Conservation (phyloP, 1,140 invertebrate species). For the Drosophila guanche region DNA sequence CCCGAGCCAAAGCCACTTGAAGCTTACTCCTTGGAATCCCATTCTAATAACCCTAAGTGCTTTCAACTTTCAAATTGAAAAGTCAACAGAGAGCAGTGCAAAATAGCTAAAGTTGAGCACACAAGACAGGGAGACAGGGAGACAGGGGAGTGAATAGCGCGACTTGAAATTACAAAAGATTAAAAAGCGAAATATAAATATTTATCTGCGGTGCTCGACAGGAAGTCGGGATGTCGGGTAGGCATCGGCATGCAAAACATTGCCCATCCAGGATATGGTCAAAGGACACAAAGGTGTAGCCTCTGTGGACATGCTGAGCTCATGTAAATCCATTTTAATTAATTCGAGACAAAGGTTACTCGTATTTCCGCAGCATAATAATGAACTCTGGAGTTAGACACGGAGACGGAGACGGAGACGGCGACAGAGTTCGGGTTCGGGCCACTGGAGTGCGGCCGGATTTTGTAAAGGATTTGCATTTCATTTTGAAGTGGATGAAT, state of each 20-base stretch:
- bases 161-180: conserved; percentile 81
- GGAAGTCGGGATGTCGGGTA: conserved; percentile 24
- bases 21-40: conserved; percentile 59
- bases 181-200: conserved; percentile 82
- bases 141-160: conserved; percentile 60
- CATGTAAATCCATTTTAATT: conserved; percentile 83
- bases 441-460: conserved; percentile 42
- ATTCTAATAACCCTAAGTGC: conserved; percentile 79
- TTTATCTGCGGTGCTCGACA: conserved; percentile 75
- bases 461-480: conserved; percentile 77
- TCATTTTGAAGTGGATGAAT: conserved; percentile 76
- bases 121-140: too few species aligned
- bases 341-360: conserved; percentile 78
- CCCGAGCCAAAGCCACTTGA: conserved; percentile 60
- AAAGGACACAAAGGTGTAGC: conserved; percentile 47
- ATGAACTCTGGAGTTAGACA: conserved; percentile 42
- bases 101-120: too few species aligned
- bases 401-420: background rate
- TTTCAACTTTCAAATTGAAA: conserved; percentile 81
- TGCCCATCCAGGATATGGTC: conserved; percentile 28
- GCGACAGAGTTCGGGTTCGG: background rate
- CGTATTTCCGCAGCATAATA: conserved; percentile 71
- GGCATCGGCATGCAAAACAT: conserved; percentile 66
- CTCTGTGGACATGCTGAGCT: conserved; percentile 79
- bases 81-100: conserved; percentile 77